Evolutionary conservation across 2,888 invertebrate genomes (phyloP), one percentile per base, ranked within the genome.

Genomic region (Leptodirus hochenwartii): DNA sequence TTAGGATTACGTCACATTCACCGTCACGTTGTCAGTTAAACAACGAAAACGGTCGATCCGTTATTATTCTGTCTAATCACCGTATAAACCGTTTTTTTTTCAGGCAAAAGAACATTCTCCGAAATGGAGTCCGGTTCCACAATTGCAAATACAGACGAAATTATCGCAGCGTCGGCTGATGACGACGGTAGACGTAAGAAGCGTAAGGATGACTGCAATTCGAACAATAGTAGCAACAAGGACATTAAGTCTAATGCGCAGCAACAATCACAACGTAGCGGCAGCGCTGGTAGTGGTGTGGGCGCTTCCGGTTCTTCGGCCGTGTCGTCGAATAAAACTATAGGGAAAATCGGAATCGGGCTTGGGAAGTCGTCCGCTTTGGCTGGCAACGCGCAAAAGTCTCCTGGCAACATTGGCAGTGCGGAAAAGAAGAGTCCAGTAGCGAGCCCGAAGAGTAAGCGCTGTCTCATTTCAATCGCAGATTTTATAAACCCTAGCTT

Each of bases 151-250:
- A 47, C 53, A 10, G 69, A 67, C 6, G 57, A 63, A 3, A 43
- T 44, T 4, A 42, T 12, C 4, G 24, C 16, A 23, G 6, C 30
- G 24, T 42, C 13, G 34, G 72, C 74, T 24, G 82, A 84, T 40
- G 75, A 77, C 10, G 73, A 74, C 30, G 62, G 61, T 22, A 72
- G 73, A 39, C 64, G 72, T 31, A 81, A 81, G 50, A 62, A 73
- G n/a, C 81, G 79, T 48, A 81, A 80, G 29, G 62, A 65, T 17
- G 74, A 72, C 28, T 71, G 42, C 59, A 69, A 34, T 69, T 80
- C 54, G 72, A 79, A 51, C 56, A 68, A 29, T 69, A 77, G n/a
- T n/a, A n/a, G 42, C 59, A 69, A 34, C 69, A 80, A 54, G 72
- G 79, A 51, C 56, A 68, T 29, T 69, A 77, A 53, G 73, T 72